Evolutionary conservation across 2,113 vertebrate genomes (phyloP), one percentile per base, ranked within the genome.

Genomic region (Catharus minimus): DNA sequence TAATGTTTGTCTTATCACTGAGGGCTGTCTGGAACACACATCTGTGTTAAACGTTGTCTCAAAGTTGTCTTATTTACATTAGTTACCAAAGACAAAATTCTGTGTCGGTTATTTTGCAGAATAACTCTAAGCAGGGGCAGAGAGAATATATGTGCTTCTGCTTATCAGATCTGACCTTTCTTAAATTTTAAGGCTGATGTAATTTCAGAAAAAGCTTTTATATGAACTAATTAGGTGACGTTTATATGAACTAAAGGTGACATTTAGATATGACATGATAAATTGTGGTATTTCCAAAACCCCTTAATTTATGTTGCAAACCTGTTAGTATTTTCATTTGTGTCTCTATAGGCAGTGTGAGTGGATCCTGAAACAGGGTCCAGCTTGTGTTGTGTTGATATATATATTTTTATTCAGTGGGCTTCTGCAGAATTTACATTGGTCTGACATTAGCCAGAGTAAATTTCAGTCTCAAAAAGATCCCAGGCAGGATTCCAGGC

Each of bases 151-250:
- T 33, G 21, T 89, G 74, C 69, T 91, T 95, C 72, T 89, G 44
- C 90, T 82, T 82, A 86, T 94, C 87, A 76, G 15, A 94, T 93
- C 27, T 95, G 94, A 95, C 94, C 94, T 97, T 97, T 96, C 78
- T 82, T 71, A 76, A 91, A 88, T 90, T 86, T 94, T 93, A 90
- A 92, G 53, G 43, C 73, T 74, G 62, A 53, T 69, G 64, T 85
- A 92, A 88, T 95, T 95, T 94, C 84, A 77, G 44, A 91, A 91
- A 81, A 94, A 95, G 52, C 61, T 71, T 83, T 95, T 90, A 64
- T 72, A 68, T 68, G 50, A 91, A 52, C 77, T 96, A 84, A 91
- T 95, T 94, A 89, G 52, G 13, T 68, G 92, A 38, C 88, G 80
- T 96, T 96, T 96, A 27, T 76, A 7, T 76, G 89, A 88, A 82